Percentiles rank a stretch among this genome's conserved stretches.
Conservation (phyloP, 2,888 invertebrate genomes). For the Standfussiana lucernea region DNA sequence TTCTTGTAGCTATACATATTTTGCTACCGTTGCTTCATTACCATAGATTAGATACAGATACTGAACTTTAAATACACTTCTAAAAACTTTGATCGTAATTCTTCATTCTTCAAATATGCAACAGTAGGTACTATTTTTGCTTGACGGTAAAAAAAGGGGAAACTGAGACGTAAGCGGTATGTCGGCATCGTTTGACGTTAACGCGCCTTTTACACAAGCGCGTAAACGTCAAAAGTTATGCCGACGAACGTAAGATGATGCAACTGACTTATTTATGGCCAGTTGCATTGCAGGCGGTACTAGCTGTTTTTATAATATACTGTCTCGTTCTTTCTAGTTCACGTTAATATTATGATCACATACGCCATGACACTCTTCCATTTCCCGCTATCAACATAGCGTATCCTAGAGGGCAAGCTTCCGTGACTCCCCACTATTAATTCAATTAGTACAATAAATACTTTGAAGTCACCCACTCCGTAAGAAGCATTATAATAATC, state of each 20-base stretch:
- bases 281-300: neutral
- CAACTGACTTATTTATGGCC: neutral
- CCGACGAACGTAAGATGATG: neutral
- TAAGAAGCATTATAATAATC: conserved; percentile 86
- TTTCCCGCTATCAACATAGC: conserved; percentile 39
- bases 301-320: neutral
- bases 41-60: too few species aligned
- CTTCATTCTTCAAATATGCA: neutral
- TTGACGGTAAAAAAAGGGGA: neutral
- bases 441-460: conserved; percentile 89
- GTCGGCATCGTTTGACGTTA: conserved; percentile 9
- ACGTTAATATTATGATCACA: neutral
- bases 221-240: neutral
- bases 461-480: conserved; percentile 78
- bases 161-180: neutral
- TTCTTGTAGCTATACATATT: too few species aligned
- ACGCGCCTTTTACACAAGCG: neutral
- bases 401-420: conserved; percentile 60
- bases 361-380: neutral
- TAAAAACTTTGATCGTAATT: too few species aligned
- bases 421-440: conserved; percentile 86
- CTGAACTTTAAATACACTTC: too few species aligned
- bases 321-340: neutral
- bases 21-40: too few species aligned
- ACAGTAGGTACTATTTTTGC: neutral